A percentile compares a stretch with the other conserved stretches of the same genome.
Conservation (phyloP, 1,140 invertebrate species). For the Stegodyphus mimosarum region DNA sequence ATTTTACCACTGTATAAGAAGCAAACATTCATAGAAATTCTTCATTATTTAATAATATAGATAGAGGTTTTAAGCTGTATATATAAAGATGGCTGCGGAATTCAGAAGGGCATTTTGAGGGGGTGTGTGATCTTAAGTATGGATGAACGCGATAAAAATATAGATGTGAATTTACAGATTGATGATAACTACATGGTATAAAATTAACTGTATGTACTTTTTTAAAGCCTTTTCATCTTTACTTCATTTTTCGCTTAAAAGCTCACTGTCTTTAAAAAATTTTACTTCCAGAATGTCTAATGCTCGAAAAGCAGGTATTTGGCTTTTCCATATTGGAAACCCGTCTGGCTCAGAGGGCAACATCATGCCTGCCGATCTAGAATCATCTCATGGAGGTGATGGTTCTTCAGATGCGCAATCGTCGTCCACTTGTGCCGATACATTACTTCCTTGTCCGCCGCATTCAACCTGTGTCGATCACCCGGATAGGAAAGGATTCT, state of each 20-base stretch:
- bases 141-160: too few relatives aligned
- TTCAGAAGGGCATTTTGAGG: too few relatives aligned
- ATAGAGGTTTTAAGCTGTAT: too few relatives aligned
- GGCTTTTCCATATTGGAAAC: constrained; percentile 83
- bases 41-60: too few relatives aligned
- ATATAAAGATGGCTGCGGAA: too few relatives aligned
- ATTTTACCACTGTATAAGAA: too few relatives aligned
- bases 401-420: background rate
- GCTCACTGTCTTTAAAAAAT: background rate
- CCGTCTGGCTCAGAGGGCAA: constrained; percentile 72
- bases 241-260: background rate
- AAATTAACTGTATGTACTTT: too few relatives aligned
- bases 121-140: too few relatives aligned
- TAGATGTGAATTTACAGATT: too few relatives aligned
- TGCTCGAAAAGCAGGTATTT: constrained; percentile 82
- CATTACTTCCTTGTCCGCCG: constrained; percentile 61
- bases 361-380: constrained; percentile 75
- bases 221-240: too few relatives aligned
- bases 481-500: constrained; percentile 78
- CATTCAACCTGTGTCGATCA: constrained; percentile 83
- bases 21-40: too few relatives aligned
- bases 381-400: background rate
- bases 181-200: too few relatives aligned
- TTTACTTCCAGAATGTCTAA: constrained; percentile 81
- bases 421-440: constrained; percentile 51